Base-by-base conservation (phyloP, 1,140 invertebrate genomes). In the Panulirus ornatus region DNA sequence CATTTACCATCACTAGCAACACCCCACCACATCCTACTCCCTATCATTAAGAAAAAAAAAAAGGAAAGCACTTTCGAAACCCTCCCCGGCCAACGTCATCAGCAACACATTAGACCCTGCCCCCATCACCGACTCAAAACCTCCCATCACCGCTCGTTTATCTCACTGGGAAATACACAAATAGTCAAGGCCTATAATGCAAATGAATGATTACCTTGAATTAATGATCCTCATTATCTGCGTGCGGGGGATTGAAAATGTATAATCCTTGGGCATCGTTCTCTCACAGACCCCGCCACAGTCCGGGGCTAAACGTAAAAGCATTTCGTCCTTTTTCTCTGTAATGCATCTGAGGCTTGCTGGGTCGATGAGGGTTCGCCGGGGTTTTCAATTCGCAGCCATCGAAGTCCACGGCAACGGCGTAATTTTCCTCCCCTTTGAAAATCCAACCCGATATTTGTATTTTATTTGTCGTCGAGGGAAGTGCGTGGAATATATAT, bases 351-450 rank as follows among this genome's bases (percentile, higher is more conserved):
- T n/a, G 6, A 66, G 58, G 58, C 22, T 5, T 30, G n/a, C 58
- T 30, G 58, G 27, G 27, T 66, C 58, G n/a, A 30, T 66, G n/a
- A 66, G 11, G 58, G 5, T 27, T 66, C 6, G 5, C n/a, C 58
- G n/a, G 30, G n/a, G n/a, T 27, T 66, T 66, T 66, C 58, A 66
- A 66, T 66, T 66, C 58, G 58, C 22, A 30, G 30, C 16, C 58
- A 27, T 66, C 1, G 58, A 30, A 30, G 58, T 66, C 58, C 58
- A 66, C n/a, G 58, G n/a, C 6, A 66, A 30, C n/a, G 58, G 58
- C 30, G 58, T 30, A 66, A 66, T 66, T 66, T 66, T 66, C 58
- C 58, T 30, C n/a, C 22, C 58, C 58, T 66, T 66, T 66, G 58
- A 66, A 66, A 66, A 34, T 30, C 58, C n/a, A 6, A 22, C 44